Evolutionary conservation across 64 coral and sea anemone species (phyloP), one percentile per base, ranked within the genome.

Genomic region (Anthopleura sola): DNA sequence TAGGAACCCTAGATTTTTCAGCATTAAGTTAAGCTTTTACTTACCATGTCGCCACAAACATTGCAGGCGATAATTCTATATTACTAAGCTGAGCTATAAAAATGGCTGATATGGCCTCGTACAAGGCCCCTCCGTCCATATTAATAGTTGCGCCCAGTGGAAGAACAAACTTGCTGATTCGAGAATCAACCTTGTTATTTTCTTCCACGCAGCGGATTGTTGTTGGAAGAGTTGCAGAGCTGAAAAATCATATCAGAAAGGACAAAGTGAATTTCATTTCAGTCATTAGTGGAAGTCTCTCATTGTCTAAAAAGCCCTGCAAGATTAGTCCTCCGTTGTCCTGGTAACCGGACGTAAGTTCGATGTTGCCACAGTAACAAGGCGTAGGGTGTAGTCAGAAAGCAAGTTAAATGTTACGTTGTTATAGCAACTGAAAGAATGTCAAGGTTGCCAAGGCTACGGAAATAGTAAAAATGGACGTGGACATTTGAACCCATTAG

Each of bases 171-270:
- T 87, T 86, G 80, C 88, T 86, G 37, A 95, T 95, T 21, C 93
- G 93, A 5, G 85, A 47, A 48, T 95, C 93, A 31, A 95, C 81
- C 29, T 85, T 56, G 57, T 95, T 95, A 68, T 88, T 90, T 56
- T 94, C 93, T 78, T 94, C 93, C 56, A 94, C 51, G 49, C 93
- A 94, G 32, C 88, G 88, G 57, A 94, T 95, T 24, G 93, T 95
- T 40, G 88, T 91, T 9, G 93, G 93, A n/a, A 95, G 82, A 36
- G 88, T 90, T 54, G 93, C 93, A 19, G 88, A 75, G 60, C 93
- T 95, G 34, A 14, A 57, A 36, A 53, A 53, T 53, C 2, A 13
- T 15, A 53, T 15, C 50, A 53, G 40, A 44, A 44, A 12, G 50
- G 7, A 53, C 1, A 53, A 53, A 56, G 36, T 38, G 78, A 28